Conservation (phyloP, 2,888 invertebrate species). For the Nomada goodeniana region DNA sequence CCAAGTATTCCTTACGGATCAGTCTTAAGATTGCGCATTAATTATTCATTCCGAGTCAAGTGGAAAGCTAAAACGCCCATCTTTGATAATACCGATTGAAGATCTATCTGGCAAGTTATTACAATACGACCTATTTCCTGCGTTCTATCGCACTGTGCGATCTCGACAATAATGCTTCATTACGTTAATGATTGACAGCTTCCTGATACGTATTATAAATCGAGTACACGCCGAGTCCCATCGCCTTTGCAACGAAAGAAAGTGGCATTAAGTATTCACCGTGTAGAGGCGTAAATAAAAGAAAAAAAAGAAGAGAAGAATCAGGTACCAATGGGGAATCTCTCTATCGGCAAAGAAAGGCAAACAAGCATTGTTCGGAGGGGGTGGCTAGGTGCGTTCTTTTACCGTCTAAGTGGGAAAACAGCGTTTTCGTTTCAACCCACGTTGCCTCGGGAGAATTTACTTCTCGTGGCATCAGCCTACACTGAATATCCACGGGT, state of each 20-base stretch:
- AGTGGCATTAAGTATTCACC: conserved; percentile 22
- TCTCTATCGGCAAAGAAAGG: conserved; percentile 1
- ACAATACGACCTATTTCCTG: no score
- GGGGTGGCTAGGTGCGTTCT: conserved; percentile 18
- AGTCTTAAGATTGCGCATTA: no score
- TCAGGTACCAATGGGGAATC: conserved; percentile 3
- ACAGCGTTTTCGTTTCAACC: conserved; percentile 84
- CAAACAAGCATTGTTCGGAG: background rate
- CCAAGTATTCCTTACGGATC: no score
- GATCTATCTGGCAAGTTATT: no score
- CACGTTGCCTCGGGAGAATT: conserved; percentile 80
- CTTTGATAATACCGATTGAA: no score
- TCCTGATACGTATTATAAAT: background rate
- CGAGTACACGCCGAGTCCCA: background rate
- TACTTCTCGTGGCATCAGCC: conserved; percentile 62
- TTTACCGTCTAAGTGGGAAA: conserved; percentile 80
- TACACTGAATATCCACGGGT: conserved; percentile 49
- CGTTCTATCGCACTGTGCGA: no score
- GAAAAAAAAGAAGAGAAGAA: background rate
- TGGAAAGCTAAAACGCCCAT: no score
- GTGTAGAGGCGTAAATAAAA: background rate
- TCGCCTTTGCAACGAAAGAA: no score
- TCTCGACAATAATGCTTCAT: conserved; percentile 53
- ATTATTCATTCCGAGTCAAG: no score
- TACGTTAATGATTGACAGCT: no score